These are phyloP conservation scores for Ophioderma brevispina DNA, from an alignment of 35 echinoderm and acorn worm genomes.

Conservation along the genomic window DNA sequence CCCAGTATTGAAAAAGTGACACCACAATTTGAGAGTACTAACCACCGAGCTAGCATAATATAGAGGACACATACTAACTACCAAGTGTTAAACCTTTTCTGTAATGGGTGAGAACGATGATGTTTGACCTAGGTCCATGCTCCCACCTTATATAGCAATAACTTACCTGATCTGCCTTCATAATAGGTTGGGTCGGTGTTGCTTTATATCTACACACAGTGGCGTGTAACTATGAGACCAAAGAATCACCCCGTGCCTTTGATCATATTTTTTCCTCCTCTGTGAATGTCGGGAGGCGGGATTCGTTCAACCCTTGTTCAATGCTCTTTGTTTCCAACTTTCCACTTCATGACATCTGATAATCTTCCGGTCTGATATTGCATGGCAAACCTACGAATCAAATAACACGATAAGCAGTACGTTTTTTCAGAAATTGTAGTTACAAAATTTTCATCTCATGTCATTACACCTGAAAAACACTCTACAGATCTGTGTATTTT, in stretches of 20 bases:
- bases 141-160: background rate
- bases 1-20: too few relatives aligned
- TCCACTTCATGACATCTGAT: constrained; percentile 92
- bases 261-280: constrained; percentile 84
- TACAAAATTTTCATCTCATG: too few relatives aligned
- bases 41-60: too few relatives aligned
- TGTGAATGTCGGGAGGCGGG: constrained; percentile 82
- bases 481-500: too few relatives aligned
- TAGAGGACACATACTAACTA: too few relatives aligned
- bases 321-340: constrained; percentile 91
- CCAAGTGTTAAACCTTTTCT: too few relatives aligned
- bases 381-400: constrained; percentile 93
- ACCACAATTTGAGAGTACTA: too few relatives aligned
- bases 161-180: constrained; percentile 2
- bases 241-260: constrained; percentile 94
- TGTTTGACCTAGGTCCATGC: too few relatives aligned
- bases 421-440: too few relatives aligned
- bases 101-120: too few relatives aligned
- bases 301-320: constrained; percentile 70
- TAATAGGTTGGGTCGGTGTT: constrained; percentile 75
- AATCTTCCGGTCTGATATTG: constrained; percentile 95
- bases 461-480: too few relatives aligned
- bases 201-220: constrained; percentile 43
- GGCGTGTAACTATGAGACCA: constrained; percentile 90
- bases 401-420: too few relatives aligned